phyloP scores from a whole-genome alignment of 2,113 vertebrate species.

The Coturnix japonica region DNA sequence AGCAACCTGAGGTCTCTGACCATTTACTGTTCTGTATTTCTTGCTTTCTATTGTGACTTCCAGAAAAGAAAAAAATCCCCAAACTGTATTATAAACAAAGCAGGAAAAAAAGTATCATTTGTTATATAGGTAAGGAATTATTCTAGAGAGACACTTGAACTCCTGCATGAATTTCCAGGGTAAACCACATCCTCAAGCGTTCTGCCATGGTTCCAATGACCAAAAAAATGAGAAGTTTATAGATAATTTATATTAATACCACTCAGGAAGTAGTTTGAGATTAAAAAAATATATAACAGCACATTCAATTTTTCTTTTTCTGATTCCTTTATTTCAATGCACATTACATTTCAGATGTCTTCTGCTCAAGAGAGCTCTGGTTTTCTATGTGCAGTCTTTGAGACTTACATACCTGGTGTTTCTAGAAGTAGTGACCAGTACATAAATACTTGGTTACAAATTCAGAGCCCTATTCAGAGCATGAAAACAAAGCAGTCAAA shows the following conservation, averaged over 20 bases:
- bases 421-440: rapidly evolving
- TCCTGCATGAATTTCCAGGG: background rate
- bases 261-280: background rate
- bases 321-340: background rate
- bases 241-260: background rate
- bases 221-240: background rate
- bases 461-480: background rate
- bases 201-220: background rate
- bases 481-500: background rate
- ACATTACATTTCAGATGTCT: background rate
- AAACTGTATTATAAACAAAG: background rate
- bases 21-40: background rate
- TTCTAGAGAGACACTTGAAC: background rate
- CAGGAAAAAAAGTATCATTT: background rate
- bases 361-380: background rate
- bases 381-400: background rate
- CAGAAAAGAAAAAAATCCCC: background rate
- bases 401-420: background rate
- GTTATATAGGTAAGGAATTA: too few species aligned
- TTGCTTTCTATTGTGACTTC: background rate
- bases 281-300: background rate
- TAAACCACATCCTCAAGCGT: background rate
- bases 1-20: background rate
- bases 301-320: background rate
- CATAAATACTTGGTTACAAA: background rate